Evolutionary conservation across 2,888 invertebrate species (phyloP).

Genomic region (Siphlonurus alternatus): DNA sequence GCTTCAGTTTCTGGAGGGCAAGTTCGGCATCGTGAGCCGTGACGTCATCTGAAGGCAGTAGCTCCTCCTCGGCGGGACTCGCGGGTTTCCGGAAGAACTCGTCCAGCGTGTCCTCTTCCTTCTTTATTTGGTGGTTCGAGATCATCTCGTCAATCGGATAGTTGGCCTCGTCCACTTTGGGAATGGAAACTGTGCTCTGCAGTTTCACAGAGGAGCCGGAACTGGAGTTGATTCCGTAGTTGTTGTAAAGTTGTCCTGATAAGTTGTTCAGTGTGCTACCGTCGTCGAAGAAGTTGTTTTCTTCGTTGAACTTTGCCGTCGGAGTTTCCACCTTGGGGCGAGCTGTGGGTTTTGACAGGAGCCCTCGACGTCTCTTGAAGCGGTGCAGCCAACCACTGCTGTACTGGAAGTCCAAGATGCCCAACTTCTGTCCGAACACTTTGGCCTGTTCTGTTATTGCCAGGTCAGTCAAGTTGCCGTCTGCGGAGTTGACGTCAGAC

Average conservation of each 20-base stretch:
- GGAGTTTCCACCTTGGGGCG: neutral
- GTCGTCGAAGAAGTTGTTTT: neutral
- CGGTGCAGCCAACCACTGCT: neutral
- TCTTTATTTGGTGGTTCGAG: neutral
- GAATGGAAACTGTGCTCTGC: no score
- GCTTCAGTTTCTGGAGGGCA: neutral
- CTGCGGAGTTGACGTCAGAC: neutral
- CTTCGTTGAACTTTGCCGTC: neutral
- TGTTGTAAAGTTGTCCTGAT: neutral
- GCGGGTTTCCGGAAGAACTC: neutral
- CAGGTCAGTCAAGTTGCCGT: neutral
- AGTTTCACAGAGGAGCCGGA: neutral
- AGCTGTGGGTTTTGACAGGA: neutral
- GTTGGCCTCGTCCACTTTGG: no score
- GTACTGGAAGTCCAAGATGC: neutral
- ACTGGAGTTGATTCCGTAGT: neutral
- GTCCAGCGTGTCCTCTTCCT: neutral
- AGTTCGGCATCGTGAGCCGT: neutral
- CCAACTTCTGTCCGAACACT: neutral
- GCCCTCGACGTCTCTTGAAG: neutral
- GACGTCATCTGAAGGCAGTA: neutral
- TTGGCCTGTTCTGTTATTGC: neutral
- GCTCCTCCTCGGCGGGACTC: neutral
- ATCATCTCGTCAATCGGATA: neutral
- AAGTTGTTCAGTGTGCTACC: neutral